Conservation (phyloP, 2,113 vertebrate genomes). For the Thamnaconus septentrionalis region DNA sequence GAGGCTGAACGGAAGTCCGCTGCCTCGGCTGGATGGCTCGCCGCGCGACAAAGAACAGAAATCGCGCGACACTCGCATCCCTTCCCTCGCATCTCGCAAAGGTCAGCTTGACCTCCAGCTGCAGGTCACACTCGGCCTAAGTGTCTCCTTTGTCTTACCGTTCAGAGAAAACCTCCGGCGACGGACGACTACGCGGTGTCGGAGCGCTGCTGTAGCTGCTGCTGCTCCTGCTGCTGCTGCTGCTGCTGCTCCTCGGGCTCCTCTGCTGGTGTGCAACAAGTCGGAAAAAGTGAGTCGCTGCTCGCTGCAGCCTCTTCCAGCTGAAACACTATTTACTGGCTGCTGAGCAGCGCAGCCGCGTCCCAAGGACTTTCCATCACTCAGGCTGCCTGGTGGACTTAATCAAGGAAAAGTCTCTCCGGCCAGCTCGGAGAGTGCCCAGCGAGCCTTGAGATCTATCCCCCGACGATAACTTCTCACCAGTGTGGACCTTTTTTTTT, state of each 20-base stretch:
- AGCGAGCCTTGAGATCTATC: no score
- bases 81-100: neutral
- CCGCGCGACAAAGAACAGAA: no score
- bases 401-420: neutral
- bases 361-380: slow-evolving; percentile 15
- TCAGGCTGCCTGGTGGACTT: neutral
- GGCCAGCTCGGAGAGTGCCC: no score
- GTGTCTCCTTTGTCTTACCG: slow-evolving; percentile 47
- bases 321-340: slow-evolving; percentile 28
- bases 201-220: slow-evolving; percentile 22
- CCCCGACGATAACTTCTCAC: no score
- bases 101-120: neutral
- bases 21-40: no score
- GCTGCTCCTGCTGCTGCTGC: slow-evolving; percentile 2
- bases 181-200: slow-evolving; percentile 6
- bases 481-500: no score
- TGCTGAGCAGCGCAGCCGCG: slow-evolving; percentile 11
- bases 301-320: slow-evolving; percentile 31
- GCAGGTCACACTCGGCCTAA: neutral
- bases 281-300: slow-evolving; percentile 77
- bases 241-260: neutral
- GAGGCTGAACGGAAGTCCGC: slow-evolving; percentile 1
- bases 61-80: neutral
- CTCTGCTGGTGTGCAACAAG: slow-evolving; percentile 31
- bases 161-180: slow-evolving; percentile 30